Percentiles rank a stretch among this genome's conserved stretches.
These are phyloP conservation scores for Heliconius hermathena DNA, from an alignment of 1,140 invertebrate species.

Conservation along the genomic window DNA sequence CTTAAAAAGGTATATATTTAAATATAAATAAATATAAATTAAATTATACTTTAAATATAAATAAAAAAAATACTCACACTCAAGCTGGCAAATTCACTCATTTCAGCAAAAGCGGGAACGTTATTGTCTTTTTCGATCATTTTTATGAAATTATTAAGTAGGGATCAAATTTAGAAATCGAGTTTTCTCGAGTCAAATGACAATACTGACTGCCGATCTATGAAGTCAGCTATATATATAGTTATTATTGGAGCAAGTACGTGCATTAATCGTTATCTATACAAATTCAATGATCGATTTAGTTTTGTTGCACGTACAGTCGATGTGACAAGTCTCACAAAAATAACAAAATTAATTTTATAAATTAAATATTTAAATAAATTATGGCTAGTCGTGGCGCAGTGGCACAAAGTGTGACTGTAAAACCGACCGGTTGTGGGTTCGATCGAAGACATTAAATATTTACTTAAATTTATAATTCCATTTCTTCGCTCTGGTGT, in stretches of 20 bases:
- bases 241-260: conserved; percentile 20
- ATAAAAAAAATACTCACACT: conserved; percentile 50
- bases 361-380: neutral
- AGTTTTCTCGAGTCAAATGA: conserved; percentile 12
- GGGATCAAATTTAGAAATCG: conserved; percentile 8
- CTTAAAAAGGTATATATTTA: neutral
- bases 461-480: too few relatives aligned
- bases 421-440: too few relatives aligned
- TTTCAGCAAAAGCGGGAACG: conserved; percentile 49
- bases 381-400: too few relatives aligned
- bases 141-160: conserved; percentile 12
- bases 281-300: conserved; percentile 21
- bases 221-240: conserved; percentile 15
- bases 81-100: conserved; percentile 53
- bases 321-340: neutral
- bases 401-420: too few relatives aligned
- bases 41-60: neutral
- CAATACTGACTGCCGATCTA: conserved; percentile 19
- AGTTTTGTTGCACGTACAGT: conserved; percentile 12
- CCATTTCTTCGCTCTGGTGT: too few relatives aligned
- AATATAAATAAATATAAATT: neutral
- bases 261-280: conserved; percentile 22
- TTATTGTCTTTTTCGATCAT: conserved; percentile 29
- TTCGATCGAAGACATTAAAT: too few relatives aligned
- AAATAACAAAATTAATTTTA: neutral